Evolutionary conservation across 2,797 vertebrate species (phyloP), one percentile per base, ranked within the genome.

Genomic region (Pitangus sulphuratus): DNA sequence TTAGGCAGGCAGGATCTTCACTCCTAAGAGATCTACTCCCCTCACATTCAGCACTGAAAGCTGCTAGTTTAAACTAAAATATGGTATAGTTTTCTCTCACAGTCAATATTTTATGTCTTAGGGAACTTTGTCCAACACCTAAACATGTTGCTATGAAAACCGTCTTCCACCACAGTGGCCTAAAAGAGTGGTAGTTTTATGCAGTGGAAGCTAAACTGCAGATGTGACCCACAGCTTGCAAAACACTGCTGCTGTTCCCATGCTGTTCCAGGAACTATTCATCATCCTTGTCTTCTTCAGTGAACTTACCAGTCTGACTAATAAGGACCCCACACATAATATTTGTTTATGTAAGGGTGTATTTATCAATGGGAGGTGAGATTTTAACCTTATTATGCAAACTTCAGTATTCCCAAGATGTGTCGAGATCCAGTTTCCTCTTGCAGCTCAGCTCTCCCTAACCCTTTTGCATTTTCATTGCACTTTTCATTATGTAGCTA

Each of bases 301-400:
- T 30, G 87, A 91, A 53, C 24, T 58, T 21, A 15, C 4, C 7
- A 45, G 24, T 26, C 66, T 53, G 70, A 39, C 70, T 68, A 75
- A 74, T 84, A 53, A 82, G 57, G 84, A 51, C 45, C 88, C 66
- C 88, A 53, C 76, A 37, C 16, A 19, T 16, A 37, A 39, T 57
- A 60, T 90, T 87, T 64, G 69, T 93, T 92, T 92, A 62, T 64
- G 39, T 51, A 60, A 57, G 19, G 17, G 20, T 65, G 68, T 85
- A 19, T 89, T 87, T 93, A 60, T 68, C 60, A 35, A 1, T 20
- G 42, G 50, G 75, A 81, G 76, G 56, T 71, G 89, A 87, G 78
- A 60, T 39, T 89, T 64, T 90, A 92, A 90, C 94, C 83, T 87
- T 77, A 20, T 35, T 78, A 15, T 51, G 37, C 71, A 83, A 92